A percentile compares a stretch with the other conserved stretches of the same genome.
These are phyloP conservation scores for Fulmarus glacialis DNA, from an alignment of 2,113 vertebrate genomes.

Conservation along the genomic window DNA sequence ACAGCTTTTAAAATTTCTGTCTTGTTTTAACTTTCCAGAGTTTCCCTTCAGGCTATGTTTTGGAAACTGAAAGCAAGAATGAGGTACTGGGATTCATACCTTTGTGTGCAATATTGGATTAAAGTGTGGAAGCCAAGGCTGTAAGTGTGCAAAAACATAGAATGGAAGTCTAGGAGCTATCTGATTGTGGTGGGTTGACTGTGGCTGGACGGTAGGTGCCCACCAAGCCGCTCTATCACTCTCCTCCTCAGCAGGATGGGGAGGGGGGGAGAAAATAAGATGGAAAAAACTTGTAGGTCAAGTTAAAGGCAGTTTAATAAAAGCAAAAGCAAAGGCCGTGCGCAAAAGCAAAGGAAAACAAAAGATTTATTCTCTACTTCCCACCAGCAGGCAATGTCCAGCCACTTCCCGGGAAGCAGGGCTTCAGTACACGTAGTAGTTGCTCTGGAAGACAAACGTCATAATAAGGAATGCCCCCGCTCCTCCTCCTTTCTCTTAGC, in stretches of 20 bases:
- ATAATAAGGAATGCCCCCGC: background rate
- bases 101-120: background rate
- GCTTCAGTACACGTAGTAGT: background rate
- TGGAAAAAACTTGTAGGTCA: background rate
- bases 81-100: background rate
- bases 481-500: background rate
- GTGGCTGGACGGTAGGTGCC: background rate
- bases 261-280: background rate
- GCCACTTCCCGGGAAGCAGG: background rate
- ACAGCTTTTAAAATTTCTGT: background rate
- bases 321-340: background rate
- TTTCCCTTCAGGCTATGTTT: background rate
- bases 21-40: background rate
- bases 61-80: background rate
- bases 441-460: background rate
- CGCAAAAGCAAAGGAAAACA: background rate
- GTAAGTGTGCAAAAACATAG: background rate
- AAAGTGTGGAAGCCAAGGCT: background rate
- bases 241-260: background rate
- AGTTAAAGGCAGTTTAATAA: background rate
- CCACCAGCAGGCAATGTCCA: background rate
- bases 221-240: background rate
- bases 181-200: background rate
- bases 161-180: background rate
- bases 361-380: background rate